Percentiles rank a stretch among this genome's conserved stretches.
phyloP scores from a whole-genome alignment of 1,140 invertebrate species.

The Riptortus pedestris region DNA sequence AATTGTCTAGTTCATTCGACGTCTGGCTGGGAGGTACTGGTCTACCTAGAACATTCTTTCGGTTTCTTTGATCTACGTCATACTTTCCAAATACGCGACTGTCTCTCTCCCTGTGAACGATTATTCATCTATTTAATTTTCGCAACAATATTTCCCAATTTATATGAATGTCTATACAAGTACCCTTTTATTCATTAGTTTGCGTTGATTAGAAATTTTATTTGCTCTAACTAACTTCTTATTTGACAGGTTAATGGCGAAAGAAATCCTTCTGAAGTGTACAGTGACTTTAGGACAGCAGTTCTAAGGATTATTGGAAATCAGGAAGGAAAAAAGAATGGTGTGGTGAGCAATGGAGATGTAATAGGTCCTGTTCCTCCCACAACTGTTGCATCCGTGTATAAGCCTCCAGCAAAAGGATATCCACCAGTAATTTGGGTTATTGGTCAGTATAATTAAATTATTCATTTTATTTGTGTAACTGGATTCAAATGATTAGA shows the following conservation, averaged over 20 bases:
- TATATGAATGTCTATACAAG: no score
- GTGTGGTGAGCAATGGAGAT: conserved; percentile 8
- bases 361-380: conserved; percentile 17
- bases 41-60: no score
- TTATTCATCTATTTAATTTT: no score
- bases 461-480: not conserved
- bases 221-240: no score
- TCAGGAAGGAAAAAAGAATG: conserved; percentile 18
- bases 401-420: conserved; percentile 34
- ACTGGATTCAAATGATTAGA: not conserved
- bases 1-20: no score
- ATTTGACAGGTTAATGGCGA: conserved; percentile 78
- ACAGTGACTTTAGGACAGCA: conserved; percentile 62
- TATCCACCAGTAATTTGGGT: conserved; percentile 59
- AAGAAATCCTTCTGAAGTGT: conserved; percentile 68
- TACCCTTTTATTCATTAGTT: no score
- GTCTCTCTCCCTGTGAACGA: no score
- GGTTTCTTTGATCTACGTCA: no score
- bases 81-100: no score
- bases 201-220: no score
- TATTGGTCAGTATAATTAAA: conserved; percentile 52
- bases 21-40: no score
- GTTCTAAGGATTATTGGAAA: conserved; percentile 56
- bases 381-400: conserved; percentile 25
- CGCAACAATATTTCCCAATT: no score